Percentiles rank a stretch among this genome's conserved stretches.
phyloP scores from a whole-genome alignment of 2,113 vertebrate species.

The Numida meleagris region DNA sequence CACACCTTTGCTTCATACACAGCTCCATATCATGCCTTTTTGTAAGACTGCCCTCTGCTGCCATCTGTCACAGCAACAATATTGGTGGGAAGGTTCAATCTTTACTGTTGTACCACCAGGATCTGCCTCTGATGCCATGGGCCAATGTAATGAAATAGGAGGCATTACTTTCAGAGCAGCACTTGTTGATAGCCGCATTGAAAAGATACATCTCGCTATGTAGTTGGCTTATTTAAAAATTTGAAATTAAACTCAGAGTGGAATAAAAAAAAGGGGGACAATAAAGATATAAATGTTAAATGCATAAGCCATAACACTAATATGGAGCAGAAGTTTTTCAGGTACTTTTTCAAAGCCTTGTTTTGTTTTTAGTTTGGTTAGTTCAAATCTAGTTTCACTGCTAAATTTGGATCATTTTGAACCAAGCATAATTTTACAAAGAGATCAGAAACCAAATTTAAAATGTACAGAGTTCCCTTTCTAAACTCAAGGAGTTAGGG shows the following conservation, averaged over 20 bases:
- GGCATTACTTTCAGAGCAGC: too few relatives aligned
- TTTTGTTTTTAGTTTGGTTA: not conserved
- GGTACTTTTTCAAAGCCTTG: not conserved
- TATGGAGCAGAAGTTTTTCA: not conserved
- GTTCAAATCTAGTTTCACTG: not conserved
- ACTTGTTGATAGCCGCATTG: not conserved
- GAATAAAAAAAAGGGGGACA: not conserved
- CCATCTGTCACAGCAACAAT: too few relatives aligned
- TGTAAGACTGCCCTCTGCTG: too few relatives aligned
- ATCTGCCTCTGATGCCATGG: too few relatives aligned
- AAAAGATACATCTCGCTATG: accelerated
- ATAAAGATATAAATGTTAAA: not conserved
- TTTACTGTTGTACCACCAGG: too few relatives aligned
- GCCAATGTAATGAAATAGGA: too few relatives aligned
- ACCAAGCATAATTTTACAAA: not conserved
- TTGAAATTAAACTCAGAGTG: not conserved
- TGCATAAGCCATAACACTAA: not conserved
- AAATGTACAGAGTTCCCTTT: not conserved
- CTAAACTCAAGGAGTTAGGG: not conserved
- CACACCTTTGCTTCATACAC: too few relatives aligned
- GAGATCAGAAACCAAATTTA: not conserved
- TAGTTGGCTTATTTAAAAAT: not conserved
- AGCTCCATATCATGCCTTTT: too few relatives aligned
- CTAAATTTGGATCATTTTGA: not conserved
- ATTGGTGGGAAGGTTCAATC: too few relatives aligned